Evolutionary conservation across 2,113 vertebrate species (phyloP).

Genomic region (Callipepla californica): DNA sequence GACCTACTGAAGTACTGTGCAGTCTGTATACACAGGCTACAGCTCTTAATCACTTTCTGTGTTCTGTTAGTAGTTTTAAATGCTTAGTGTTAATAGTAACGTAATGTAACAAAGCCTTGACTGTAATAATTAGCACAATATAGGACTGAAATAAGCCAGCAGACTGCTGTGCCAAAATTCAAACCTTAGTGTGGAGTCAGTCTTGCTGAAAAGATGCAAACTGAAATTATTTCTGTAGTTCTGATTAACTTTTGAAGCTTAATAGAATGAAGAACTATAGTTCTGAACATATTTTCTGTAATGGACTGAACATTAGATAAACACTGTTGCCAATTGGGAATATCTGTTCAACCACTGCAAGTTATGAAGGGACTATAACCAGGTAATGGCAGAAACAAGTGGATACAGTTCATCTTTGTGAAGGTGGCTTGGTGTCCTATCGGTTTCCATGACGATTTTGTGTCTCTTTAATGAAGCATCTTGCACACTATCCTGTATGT

Average conservation of each 20-base stretch:
- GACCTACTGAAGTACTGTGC: not conserved
- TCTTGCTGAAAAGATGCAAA: not conserved
- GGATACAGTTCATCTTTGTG: not conserved
- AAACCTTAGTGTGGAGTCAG: not conserved
- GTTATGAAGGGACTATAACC: not conserved
- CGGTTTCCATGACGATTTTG: not conserved
- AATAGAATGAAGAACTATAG: not conserved
- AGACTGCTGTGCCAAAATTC: not conserved
- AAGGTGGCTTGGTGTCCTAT: not conserved
- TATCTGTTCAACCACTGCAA: not conserved
- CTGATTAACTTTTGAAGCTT: not conserved
- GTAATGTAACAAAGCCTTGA: not conserved
- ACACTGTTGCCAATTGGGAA: not conserved
- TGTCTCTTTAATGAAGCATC: not conserved
- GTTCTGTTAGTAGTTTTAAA: not conserved
- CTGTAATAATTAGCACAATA: not conserved
- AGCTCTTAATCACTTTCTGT: accelerated
- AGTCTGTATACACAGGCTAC: not conserved
- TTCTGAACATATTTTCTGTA: not conserved
- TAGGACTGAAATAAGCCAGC: not conserved
- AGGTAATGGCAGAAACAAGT: not conserved
- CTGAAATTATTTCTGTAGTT: not conserved
- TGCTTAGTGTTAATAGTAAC: not conserved
- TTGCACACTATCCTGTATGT: not conserved
- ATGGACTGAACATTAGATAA: not conserved